Evolutionary conservation across 2,888 invertebrate species (phyloP).

Genomic region (Allacma fusca): DNA sequence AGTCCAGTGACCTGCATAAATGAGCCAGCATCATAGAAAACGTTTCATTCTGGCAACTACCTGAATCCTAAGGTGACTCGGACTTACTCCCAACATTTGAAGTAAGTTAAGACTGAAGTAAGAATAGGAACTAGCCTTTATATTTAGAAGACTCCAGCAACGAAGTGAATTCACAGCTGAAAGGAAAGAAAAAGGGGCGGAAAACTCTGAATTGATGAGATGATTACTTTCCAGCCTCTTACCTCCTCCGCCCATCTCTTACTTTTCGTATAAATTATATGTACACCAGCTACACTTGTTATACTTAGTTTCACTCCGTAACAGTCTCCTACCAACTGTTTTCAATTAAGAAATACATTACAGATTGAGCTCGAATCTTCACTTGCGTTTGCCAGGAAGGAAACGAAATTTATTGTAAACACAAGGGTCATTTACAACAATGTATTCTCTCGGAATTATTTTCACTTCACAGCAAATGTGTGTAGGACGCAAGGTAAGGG

Average conservation of each 20-base stretch:
- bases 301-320: conserved; percentile 10
- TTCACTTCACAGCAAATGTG: not conserved
- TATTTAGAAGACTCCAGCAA: not conserved
- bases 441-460: conserved; percentile 13
- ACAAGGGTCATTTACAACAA: conserved; percentile 6
- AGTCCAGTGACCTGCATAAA: too few species aligned
- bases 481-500: too few species aligned
- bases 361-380: conserved; percentile 43
- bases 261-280: conserved; percentile 35
- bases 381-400: conserved; percentile 21
- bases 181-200: conserved; percentile 53
- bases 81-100: not conserved
- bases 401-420: conserved; percentile 39
- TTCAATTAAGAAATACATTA: conserved; percentile 46
- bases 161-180: conserved; percentile 40
- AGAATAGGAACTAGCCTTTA: not conserved
- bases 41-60: too few species aligned
- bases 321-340: conserved; percentile 25
- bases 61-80: not conserved
- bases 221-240: conserved; percentile 56
- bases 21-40: too few species aligned
- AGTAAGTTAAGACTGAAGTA: not conserved
- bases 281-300: not conserved
- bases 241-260: conserved; percentile 55
- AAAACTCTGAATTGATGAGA: conserved; percentile 55